A percentile compares a stretch with the other conserved stretches of the same genome.
Evolutionary conservation across 2,113 vertebrate species (phyloP).

Genomic region (Nyctibius bracteatus): DNA sequence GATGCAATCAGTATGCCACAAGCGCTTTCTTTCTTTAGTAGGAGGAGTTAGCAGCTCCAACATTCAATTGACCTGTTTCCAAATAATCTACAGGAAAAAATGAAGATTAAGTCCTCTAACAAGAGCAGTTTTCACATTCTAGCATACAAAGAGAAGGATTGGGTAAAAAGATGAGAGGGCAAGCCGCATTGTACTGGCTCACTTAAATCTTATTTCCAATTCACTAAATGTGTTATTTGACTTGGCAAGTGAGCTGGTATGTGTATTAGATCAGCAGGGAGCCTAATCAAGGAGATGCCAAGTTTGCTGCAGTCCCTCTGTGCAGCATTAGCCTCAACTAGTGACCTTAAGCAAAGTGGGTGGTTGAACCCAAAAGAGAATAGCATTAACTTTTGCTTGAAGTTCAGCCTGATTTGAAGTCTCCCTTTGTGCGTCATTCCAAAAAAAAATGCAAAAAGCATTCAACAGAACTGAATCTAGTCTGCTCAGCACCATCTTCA

Average conservation of each 20-base stretch:
- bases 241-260: constrained; percentile 91
- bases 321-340: constrained; percentile 86
- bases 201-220: constrained; percentile 96
- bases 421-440: constrained; percentile 73
- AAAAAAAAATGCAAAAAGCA: constrained; percentile 66
- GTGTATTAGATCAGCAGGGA: constrained; percentile 88
- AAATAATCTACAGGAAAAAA: constrained; percentile 88
- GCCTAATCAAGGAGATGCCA: constrained; percentile 89
- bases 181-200: constrained; percentile 86
- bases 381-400: constrained; percentile 89
- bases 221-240: constrained; percentile 98
- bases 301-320: constrained; percentile 86
- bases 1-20: constrained; percentile 74
- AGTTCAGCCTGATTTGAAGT: constrained; percentile 86
- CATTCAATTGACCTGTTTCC: constrained; percentile 92
- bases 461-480: constrained; percentile 81
- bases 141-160: constrained; percentile 84
- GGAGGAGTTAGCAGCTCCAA: constrained; percentile 83
- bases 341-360: constrained; percentile 94
- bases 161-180: constrained; percentile 86
- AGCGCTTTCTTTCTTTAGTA: constrained; percentile 74
- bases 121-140: constrained; percentile 89
- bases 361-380: constrained; percentile 88
- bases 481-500: constrained; percentile 83
- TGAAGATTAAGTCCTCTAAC: constrained; percentile 89